Conservation (phyloP, 1,140 invertebrate genomes). For the Drosophila oshimai region DNA sequence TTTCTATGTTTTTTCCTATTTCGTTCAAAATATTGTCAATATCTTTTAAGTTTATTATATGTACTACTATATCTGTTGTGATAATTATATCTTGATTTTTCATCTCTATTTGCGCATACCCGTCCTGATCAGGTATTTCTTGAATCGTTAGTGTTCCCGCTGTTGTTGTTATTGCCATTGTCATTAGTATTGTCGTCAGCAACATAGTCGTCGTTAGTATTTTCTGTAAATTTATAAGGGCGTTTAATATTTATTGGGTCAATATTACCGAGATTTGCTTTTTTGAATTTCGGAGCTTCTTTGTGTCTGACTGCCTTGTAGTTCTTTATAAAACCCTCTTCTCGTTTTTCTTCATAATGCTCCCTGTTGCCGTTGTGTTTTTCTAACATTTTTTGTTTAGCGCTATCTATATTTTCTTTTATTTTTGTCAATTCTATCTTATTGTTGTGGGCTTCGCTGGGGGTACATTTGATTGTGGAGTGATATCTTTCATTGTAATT, state of each 20-base stretch:
- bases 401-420: too few relatives aligned
- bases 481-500: too few relatives aligned
- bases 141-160: neutral
- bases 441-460: too few relatives aligned
- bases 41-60: neutral
- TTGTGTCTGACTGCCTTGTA: too few relatives aligned
- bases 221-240: constrained; percentile 13
- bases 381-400: too few relatives aligned
- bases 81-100: neutral
- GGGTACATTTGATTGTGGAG: too few relatives aligned
- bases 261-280: constrained; percentile 20
- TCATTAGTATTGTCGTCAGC: constrained; percentile 13
- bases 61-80: neutral
- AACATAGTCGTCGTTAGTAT: too few relatives aligned
- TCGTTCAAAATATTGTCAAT: too few relatives aligned
- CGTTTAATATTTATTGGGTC: constrained; percentile 24
- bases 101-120: neutral
- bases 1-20: neutral
- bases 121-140: constrained; percentile 1
- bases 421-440: too few relatives aligned
- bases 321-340: too few relatives aligned
- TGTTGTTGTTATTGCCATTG: neutral
- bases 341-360: too few relatives aligned
- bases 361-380: too few relatives aligned
- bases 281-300: constrained; percentile 25